A percentile compares a stretch with the other conserved stretches of the same genome.
These are phyloP conservation scores for Lordiphosa mommai DNA, from an alignment of 1,140 invertebrate species.

Conservation along the genomic window DNA sequence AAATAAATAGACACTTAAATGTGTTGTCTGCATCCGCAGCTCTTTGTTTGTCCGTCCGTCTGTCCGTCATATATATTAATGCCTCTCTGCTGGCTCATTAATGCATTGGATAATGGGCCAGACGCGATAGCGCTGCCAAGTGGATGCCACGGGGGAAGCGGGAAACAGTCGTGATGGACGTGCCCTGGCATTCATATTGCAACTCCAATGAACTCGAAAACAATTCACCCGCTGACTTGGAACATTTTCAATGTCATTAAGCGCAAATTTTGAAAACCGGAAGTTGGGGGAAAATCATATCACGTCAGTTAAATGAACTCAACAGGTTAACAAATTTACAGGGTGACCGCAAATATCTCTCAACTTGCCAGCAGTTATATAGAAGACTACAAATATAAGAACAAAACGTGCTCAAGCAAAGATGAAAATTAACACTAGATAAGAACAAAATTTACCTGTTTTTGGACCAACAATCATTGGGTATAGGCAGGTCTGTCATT, in stretches of 20 bases:
- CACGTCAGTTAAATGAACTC: no score
- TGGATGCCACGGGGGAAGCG: background rate
- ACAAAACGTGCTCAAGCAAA: no score
- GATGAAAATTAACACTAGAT: no score
- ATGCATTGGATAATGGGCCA: conserved; percentile 64
- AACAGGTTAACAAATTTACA: no score
- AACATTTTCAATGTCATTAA: conserved; percentile 18
- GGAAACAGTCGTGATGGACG: conserved; percentile 6
- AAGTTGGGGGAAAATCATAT: no score
- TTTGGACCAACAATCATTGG: no score
- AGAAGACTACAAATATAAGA: no score
- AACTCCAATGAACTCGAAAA: conserved; percentile 43
- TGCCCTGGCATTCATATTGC: conserved; percentile 37
- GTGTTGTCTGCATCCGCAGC: conserved; percentile 43
- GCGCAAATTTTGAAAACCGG: background rate
- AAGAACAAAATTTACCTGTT: no score
- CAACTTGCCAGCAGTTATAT: no score
- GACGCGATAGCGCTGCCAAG: conserved; percentile 4
- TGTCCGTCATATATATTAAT: conserved; percentile 53
- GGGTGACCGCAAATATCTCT: no score
- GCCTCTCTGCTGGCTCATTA: conserved; percentile 69
- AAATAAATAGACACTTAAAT: conserved; percentile 49
- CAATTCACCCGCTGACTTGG: conserved; percentile 5
- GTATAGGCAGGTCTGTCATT: no score
- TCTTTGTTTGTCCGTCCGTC: background rate